These are phyloP conservation scores for Melitaea athalia DNA, from an alignment of 2,888 invertebrate genomes.

Conservation along the genomic window DNA sequence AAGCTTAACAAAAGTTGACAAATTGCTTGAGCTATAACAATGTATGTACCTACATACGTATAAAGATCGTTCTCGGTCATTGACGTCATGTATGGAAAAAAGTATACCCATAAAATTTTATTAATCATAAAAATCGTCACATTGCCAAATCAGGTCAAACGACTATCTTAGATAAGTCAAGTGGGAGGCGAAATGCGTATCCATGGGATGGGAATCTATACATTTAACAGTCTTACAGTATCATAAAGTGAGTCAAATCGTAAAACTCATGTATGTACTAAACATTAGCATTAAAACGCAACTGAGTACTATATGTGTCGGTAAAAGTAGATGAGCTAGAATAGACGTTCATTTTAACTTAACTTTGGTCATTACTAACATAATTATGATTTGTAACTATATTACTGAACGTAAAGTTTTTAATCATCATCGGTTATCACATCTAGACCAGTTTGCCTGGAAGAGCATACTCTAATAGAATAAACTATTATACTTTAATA, in stretches of 20 bases:
- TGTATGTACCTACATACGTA: conserved; percentile 1
- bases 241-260: conserved; percentile 28
- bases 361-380: no score
- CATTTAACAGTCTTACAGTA: conserved; percentile 30
- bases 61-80: conserved; percentile 1
- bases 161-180: conserved; percentile 43
- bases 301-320: background rate
- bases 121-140: conserved; percentile 54
- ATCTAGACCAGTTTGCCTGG: no score
- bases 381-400: no score
- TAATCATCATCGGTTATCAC: no score
- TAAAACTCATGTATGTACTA: conserved; percentile 15
- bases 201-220: conserved; percentile 42
- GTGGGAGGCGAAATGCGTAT: conserved; percentile 43
- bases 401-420: no score
- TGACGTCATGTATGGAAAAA: conserved; percentile 43
- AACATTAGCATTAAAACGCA: conserved; percentile 11
- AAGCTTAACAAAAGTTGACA: background rate
- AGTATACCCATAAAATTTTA: conserved; percentile 52
- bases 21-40: background rate
- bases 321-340: no score
- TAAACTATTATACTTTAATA: no score
- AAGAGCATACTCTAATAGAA: no score
- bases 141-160: conserved; percentile 54
- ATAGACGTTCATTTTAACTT: no score